These are phyloP conservation scores for Malthinus seriepunctatus DNA, from an alignment of 2,888 invertebrate species.

Conservation along the genomic window DNA sequence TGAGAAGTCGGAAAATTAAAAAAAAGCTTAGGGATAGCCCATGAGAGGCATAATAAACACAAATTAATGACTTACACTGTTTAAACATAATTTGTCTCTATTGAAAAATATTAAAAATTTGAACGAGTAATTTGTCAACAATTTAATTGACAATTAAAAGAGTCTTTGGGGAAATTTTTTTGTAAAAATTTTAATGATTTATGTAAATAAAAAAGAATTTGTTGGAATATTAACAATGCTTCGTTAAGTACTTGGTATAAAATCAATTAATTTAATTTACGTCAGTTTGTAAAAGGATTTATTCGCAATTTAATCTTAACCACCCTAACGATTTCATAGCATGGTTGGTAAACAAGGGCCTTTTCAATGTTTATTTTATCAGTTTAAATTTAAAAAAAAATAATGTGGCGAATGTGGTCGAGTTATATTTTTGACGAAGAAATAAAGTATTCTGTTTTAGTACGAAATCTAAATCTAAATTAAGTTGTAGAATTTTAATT, in stretches of 20 bases:
- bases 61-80: too few relatives aligned
- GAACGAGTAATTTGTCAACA: neutral
- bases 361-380: conserved; percentile 2
- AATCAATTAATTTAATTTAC: conserved; percentile 6
- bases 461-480: conserved; percentile 1
- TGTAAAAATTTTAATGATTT: neutral
- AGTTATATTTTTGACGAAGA: neutral
- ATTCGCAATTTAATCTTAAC: conserved; percentile 1
- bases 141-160: conserved; percentile 5
- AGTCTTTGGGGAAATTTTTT: neutral
- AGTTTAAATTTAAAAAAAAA: neutral
- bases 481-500: conserved; percentile 2
- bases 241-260: neutral
- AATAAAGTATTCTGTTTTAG: neutral
- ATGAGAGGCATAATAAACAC: too few relatives aligned
- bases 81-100: too few relatives aligned
- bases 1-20: too few relatives aligned
- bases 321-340: neutral
- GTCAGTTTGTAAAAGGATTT: conserved; percentile 4
- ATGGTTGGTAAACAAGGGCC: neutral
- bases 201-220: neutral
- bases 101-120: too few relatives aligned
- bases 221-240: neutral
- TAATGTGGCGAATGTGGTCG: too few relatives aligned
- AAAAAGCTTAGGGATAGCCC: too few relatives aligned